A percentile compares a stretch with the other conserved stretches of the same genome.
phyloP scores from a whole-genome alignment of 2,113 vertebrate species.

The Gallinago jamesoni region DNA sequence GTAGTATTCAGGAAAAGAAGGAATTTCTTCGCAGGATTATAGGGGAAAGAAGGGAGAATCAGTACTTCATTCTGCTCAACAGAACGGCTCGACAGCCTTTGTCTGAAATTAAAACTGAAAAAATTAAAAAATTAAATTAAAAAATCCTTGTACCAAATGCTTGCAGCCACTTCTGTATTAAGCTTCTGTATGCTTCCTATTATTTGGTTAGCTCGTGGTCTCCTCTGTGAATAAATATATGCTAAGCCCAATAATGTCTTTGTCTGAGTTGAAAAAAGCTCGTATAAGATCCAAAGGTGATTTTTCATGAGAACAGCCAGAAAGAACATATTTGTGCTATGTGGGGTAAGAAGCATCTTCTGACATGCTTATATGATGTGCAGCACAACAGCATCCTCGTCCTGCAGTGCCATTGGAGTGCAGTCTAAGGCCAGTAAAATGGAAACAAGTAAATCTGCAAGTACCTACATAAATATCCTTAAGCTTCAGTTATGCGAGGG shows the following conservation, averaged over 20 bases:
- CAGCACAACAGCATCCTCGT: background rate
- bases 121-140: background rate
- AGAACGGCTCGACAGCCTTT: background rate
- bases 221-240: background rate
- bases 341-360: background rate
- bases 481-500: background rate
- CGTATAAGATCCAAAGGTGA: background rate
- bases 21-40: background rate
- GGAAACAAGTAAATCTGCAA: background rate
- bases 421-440: background rate
- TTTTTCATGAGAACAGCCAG: background rate
- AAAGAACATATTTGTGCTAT: background rate
- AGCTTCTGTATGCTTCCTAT: background rate
- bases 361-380: background rate
- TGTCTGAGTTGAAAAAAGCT: background rate
- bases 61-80: background rate
- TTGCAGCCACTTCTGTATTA: background rate
- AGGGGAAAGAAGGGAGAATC: background rate
- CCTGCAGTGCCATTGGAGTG: background rate
- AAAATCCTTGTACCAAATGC: background rate
- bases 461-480: background rate
- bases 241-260: background rate
- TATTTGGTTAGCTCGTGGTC: background rate
- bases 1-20: background rate
- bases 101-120: background rate